These are phyloP conservation scores for Dysmachus trigonus DNA, from an alignment of 2,888 invertebrate genomes.

Conservation along the genomic window DNA sequence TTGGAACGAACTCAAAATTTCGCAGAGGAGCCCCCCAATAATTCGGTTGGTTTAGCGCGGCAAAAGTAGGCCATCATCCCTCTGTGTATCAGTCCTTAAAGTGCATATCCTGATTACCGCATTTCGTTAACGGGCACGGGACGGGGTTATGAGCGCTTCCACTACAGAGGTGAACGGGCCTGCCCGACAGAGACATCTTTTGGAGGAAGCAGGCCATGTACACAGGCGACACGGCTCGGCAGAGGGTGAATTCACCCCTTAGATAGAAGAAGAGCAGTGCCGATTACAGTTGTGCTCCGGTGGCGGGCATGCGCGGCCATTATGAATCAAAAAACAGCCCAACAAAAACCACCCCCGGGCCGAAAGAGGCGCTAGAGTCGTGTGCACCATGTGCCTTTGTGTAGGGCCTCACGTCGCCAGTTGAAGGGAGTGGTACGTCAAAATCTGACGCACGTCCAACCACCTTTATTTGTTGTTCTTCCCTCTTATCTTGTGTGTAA, in stretches of 20 bases:
- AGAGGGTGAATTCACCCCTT: constrained; percentile 24
- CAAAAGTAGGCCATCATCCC: constrained; percentile 44
- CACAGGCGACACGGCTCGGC: not conserved
- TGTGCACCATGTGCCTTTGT: constrained; percentile 46
- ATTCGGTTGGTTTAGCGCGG: not conserved
- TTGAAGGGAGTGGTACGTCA: constrained; percentile 66
- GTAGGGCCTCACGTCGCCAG: constrained; percentile 56
- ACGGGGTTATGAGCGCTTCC: not conserved
- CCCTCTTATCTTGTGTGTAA: constrained; percentile 33
- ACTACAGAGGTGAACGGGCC: not conserved
- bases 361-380: constrained; percentile 27
- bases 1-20: not conserved
- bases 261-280: not conserved
- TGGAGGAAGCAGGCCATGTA: not conserved
- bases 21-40: not conserved
- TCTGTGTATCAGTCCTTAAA: constrained; percentile 36
- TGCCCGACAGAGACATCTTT: not conserved
- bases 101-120: constrained; percentile 46
- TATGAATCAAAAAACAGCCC: constrained; percentile 47
- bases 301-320: constrained; percentile 8
- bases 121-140: constrained; percentile 38
- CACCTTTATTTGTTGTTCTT: constrained; percentile 37
- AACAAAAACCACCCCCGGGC: constrained; percentile 38
- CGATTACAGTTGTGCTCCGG: constrained; percentile 1
- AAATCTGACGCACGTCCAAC: constrained; percentile 63